Evolutionary conservation across 2,888 invertebrate species (phyloP), one percentile per base, ranked within the genome.

Genomic region (Thecocarcelia acutangulata): DNA sequence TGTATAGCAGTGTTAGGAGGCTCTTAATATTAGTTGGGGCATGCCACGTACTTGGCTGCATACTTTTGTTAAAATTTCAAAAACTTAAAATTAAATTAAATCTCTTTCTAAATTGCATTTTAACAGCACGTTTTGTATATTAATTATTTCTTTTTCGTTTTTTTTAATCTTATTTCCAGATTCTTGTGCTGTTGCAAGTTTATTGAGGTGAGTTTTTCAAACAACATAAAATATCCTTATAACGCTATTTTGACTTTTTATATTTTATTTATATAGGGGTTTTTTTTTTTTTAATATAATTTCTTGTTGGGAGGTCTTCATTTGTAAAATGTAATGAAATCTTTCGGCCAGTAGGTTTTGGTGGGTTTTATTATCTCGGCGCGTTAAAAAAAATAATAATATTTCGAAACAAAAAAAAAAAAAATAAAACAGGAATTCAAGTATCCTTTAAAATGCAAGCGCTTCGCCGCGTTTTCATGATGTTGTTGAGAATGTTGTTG

Each of bases 391-490:
- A 70, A 58, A n/a, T n/a, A n/a, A n/a, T 68, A 44, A 68, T 66
- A 50, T 50, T 37, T 42, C 21, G 44, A 13, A 54, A 37, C 46
- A 66, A 61, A 54, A 54, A 70, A 19, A 48, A 59, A 40, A 37
- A 21, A 50, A 19, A 37, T 68, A 75, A 68, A 68, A 69, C 59
- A 61, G 59, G 59, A 59, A 61, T 52, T 82, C 74, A 82, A 82
- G 82, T 59, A 50, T 74, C 12, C 82, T 82, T 74, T 46, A 82
- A 66, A 78, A 78, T 82, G 82, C 82, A 82, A 82, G 52, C 82
- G 82, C 82, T 82, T 82, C 82, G 78, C 78, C 82, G 82, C 74
- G 82, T 78, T 82, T 82, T 68, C 56, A 73, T 61, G 63, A 77
- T 69, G 73, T 37, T 68, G 73, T 68, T 56, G 78, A 66, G 48